These are phyloP conservation scores for Lasioglossum figueresi DNA, from an alignment of 2,888 invertebrate genomes.

Conservation along the genomic window DNA sequence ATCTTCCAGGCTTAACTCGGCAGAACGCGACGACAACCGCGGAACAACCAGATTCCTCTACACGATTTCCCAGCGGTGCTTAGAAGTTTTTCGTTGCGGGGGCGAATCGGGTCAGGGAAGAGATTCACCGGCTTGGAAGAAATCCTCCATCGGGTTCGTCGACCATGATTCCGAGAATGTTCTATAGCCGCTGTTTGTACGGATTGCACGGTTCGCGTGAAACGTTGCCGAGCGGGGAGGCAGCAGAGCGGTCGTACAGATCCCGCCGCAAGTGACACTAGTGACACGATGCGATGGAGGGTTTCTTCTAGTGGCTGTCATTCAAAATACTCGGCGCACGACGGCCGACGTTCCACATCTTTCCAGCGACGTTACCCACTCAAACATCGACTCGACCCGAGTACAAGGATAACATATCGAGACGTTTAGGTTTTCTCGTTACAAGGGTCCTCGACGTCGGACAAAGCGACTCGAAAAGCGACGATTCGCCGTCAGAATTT, in stretches of 20 bases:
- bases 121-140: not conserved
- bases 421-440: not conserved
- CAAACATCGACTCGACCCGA: not conserved
- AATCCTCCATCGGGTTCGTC: constrained; percentile 4
- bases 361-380: constrained; percentile 1
- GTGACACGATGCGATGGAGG: constrained; percentile 60
- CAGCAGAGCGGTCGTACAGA: constrained; percentile 19
- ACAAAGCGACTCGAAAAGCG: not conserved
- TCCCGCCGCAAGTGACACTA: constrained; percentile 58
- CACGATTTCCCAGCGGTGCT: not conserved
- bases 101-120: not conserved
- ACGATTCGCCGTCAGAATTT: not conserved
- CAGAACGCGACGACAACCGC: not conserved
- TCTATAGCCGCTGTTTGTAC: not conserved
- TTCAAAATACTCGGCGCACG: constrained; percentile 41
- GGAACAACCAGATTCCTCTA: constrained; percentile 3
- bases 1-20: not conserved
- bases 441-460: not conserved
- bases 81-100: not conserved
- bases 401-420: not conserved
- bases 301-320: constrained; percentile 58
- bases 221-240: not conserved
- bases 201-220: constrained; percentile 26
- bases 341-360: constrained; percentile 31
- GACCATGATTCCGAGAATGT: constrained; percentile 1